Percentiles rank a stretch among this genome's conserved stretches.
Conservation (phyloP, 2,797 vertebrate genomes). For the Ctenochaetus hawaiiensis region DNA sequence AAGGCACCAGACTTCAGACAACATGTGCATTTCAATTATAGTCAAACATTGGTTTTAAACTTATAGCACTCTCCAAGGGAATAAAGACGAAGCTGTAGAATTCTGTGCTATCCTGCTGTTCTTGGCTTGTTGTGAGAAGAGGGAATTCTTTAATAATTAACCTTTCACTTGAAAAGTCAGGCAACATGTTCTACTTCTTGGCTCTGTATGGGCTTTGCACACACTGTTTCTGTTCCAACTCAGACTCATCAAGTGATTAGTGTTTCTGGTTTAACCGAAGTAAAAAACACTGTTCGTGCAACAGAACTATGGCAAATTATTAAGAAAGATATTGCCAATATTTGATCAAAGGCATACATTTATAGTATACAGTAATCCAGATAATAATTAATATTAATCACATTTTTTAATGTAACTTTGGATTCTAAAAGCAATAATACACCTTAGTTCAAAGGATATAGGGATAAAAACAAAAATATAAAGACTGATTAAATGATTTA, state of each 20-base stretch:
- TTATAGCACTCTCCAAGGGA: conserved; percentile 82
- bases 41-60: conserved; percentile 78
- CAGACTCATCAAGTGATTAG: conserved; percentile 2
- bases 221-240: conserved; percentile 28
- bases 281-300: not conserved
- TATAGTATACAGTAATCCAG: not conserved
- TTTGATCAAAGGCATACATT: not conserved
- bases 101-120: conserved; percentile 62
- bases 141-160: conserved; percentile 82
- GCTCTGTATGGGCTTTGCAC: conserved; percentile 30
- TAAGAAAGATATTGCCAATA: not conserved
- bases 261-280: not conserved
- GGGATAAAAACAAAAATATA: not conserved
- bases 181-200: conserved; percentile 54
- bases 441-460: not conserved
- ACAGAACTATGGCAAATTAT: not conserved
- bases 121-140: conserved; percentile 62
- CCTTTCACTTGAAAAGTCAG: conserved; percentile 72
- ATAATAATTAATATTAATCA: not conserved
- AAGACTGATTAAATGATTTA: conserved; percentile 11
- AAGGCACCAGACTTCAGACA: conserved; percentile 67
- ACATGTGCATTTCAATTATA: conserved; percentile 78
- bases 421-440: not conserved
- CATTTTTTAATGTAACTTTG: not conserved
- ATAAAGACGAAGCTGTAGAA: conserved; percentile 71